Conservation (phyloP, 2,797 vertebrate genomes). For the Melanotaenia parkinsoni region DNA sequence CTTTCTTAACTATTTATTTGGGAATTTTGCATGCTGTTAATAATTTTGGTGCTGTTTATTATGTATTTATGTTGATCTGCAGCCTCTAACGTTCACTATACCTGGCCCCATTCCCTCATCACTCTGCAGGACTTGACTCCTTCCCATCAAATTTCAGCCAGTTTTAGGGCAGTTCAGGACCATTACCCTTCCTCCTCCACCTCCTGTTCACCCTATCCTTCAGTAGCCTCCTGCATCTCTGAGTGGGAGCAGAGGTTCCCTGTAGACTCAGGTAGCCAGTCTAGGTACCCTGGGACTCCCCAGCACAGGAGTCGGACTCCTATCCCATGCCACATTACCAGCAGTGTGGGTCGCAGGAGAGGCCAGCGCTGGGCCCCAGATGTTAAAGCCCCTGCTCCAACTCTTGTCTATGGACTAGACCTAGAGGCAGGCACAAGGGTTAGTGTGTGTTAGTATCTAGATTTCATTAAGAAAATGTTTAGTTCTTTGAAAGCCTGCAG, state of each 20-base stretch:
- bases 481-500: constrained; percentile 14
- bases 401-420: constrained; percentile 81
- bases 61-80: constrained; percentile 56
- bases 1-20: constrained; percentile 10
- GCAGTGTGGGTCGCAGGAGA: constrained; percentile 80
- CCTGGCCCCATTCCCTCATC: constrained; percentile 66
- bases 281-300: constrained; percentile 73
- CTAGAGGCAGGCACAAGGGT: constrained; percentile 89
- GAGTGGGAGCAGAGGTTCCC: constrained; percentile 93
- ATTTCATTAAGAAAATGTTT: constrained; percentile 12
- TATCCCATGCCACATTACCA: constrained; percentile 43
- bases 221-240: constrained; percentile 92
- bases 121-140: constrained; percentile 73
- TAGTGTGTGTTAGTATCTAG: constrained; percentile 77
- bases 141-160: constrained; percentile 64
- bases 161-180: constrained; percentile 82
- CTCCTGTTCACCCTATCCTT: constrained; percentile 84
- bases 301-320: constrained; percentile 75
- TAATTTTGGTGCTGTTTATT: constrained; percentile 14
- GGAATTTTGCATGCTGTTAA: constrained; percentile 52
- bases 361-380: constrained; percentile 84
- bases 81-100: constrained; percentile 70
- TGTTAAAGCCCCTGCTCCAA: constrained; percentile 71
- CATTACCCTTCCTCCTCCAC: constrained; percentile 63
- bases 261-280: constrained; percentile 73